phyloP scores from a whole-genome alignment of 2,797 vertebrate genomes.

The Rhabdophis nuchalis region DNA sequence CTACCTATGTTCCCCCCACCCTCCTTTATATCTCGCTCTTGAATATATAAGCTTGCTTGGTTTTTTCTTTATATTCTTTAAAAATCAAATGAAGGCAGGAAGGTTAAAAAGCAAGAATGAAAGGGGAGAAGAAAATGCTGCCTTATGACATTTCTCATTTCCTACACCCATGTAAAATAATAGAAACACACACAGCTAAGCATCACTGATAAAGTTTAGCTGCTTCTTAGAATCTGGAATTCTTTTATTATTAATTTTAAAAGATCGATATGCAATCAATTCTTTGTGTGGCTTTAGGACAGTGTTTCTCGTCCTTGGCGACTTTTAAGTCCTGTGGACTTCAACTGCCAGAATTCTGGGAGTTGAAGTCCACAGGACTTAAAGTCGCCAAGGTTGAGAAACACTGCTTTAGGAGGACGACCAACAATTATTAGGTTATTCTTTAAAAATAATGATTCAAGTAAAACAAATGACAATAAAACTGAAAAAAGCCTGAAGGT shows the following conservation, averaged over 20 bases:
- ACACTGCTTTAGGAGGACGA: neutral
- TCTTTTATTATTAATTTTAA: neutral
- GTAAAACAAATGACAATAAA: neutral
- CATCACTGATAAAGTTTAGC: neutral
- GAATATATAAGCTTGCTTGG: fast-evolving
- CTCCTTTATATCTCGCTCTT: too few species aligned
- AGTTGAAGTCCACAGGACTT: too few species aligned
- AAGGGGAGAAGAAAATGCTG: neutral
- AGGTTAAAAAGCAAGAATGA: neutral
- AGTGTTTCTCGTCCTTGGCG: too few species aligned
- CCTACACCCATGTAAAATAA: neutral
- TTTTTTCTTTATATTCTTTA: fast-evolving
- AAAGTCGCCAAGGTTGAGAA: too few species aligned
- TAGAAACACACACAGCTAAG: neutral
- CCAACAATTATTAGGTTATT: neutral
- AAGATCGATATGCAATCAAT: neutral
- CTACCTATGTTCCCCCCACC: too few species aligned
- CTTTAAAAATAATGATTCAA: neutral
- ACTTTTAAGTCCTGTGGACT: too few species aligned
- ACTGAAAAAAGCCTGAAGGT: neutral
- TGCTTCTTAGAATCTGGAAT: neutral
- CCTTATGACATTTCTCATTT: neutral
- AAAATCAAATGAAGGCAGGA: neutral
- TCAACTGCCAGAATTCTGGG: too few species aligned
- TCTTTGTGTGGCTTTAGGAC: neutral